A percentile compares a stretch with the other conserved stretches of the same genome.
phyloP scores from a whole-genome alignment of 2,888 invertebrate genomes.

The Syrphus vitripennis region DNA sequence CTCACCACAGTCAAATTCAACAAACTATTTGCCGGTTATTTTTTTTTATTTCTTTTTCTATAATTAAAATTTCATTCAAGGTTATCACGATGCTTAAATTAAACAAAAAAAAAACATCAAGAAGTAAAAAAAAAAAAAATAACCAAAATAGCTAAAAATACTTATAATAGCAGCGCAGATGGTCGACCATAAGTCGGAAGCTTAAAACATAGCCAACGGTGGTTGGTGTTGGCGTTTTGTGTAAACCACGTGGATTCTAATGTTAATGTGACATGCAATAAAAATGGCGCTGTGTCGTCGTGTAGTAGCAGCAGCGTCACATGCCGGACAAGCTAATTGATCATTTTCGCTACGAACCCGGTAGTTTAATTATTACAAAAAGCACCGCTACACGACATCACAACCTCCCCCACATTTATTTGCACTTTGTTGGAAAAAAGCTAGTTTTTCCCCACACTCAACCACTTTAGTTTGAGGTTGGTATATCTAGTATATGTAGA shows the following conservation, averaged over 20 bases:
- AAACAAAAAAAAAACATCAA: conserved; percentile 39
- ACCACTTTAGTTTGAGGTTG: neutral
- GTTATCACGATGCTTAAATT: conserved; percentile 46
- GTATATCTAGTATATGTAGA: neutral
- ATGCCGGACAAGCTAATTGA: conserved; percentile 56
- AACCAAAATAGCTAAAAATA: conserved; percentile 53
- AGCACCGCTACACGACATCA: conserved; percentile 5
- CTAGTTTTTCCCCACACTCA: conserved; percentile 20
- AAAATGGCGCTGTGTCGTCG: neutral
- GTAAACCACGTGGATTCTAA: conserved; percentile 60
- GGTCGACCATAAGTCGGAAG: conserved; percentile 25
- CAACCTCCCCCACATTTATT: conserved; percentile 21
- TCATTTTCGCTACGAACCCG: conserved; percentile 52
- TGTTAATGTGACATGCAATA: conserved; percentile 49
- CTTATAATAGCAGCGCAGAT: conserved; percentile 58
- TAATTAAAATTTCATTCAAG: conserved; percentile 56
- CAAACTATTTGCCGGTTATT: conserved; percentile 41
- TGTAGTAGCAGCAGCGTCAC: conserved; percentile 1
- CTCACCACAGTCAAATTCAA: neutral
- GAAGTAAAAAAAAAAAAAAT: conserved; percentile 5
- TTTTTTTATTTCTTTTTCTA: conserved; percentile 19
- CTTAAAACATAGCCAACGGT: conserved; percentile 13
- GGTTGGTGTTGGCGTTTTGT: conserved; percentile 6
- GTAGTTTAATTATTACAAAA: conserved; percentile 48
- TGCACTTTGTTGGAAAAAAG: conserved; percentile 2